These are phyloP conservation scores for Lobophora halterata DNA, from an alignment of 2,888 invertebrate species.

Conservation along the genomic window DNA sequence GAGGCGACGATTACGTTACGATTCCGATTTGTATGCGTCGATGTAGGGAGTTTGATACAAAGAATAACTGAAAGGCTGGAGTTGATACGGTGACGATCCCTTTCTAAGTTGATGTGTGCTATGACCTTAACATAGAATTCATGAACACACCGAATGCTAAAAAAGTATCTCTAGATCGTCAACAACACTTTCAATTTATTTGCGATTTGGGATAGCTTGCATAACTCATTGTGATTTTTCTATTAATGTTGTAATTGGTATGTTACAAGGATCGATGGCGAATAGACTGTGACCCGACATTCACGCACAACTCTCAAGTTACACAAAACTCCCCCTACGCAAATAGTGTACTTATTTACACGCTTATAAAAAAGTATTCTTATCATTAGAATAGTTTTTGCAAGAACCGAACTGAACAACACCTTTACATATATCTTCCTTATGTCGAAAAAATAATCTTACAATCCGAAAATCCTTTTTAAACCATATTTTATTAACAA, in stretches of 20 bases:
- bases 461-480: constrained; percentile 30
- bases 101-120: no score
- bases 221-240: constrained; percentile 6
- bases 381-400: constrained; percentile 64
- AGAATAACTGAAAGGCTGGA: no score
- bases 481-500: constrained; percentile 31
- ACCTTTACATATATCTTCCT: constrained; percentile 51
- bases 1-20: no score
- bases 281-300: constrained; percentile 1
- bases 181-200: constrained; percentile 24
- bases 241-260: constrained; percentile 6
- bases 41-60: no score
- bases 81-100: no score
- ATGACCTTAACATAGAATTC: no score
- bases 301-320: constrained; percentile 16
- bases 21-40: no score
- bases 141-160: constrained; percentile 41
- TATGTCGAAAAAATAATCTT: constrained; percentile 49
- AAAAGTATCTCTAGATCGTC: constrained; percentile 36
- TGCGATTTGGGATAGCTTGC: constrained; percentile 5
- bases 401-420: constrained; percentile 60
- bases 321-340: constrained; percentile 37
- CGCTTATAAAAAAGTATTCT: constrained; percentile 67
- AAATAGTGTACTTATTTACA: constrained; percentile 73
- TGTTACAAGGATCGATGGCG: constrained; percentile 11